These are phyloP conservation scores for Rostratula benghalensis DNA, from an alignment of 2,113 vertebrate genomes.

Conservation along the genomic window DNA sequence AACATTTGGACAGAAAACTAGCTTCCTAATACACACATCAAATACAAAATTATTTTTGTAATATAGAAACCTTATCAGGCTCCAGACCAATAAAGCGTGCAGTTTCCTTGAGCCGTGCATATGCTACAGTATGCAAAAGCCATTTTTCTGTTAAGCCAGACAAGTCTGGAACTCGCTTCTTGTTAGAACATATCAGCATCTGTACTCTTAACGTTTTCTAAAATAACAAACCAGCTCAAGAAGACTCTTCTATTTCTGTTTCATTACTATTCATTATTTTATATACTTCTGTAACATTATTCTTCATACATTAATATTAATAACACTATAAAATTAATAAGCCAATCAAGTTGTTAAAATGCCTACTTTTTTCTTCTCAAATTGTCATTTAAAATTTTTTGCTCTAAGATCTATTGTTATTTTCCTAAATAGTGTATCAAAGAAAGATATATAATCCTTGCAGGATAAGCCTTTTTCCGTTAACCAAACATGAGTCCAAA, in stretches of 20 bases:
- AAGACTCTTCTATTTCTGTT: background rate
- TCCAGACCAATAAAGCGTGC: background rate
- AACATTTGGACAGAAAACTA: background rate
- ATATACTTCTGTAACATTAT: background rate
- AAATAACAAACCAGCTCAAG: background rate
- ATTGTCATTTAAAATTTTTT: background rate
- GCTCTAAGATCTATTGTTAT: background rate
- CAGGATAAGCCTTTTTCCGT: conserved; percentile 7
- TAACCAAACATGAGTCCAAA: background rate
- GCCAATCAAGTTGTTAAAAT: background rate
- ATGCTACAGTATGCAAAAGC: background rate
- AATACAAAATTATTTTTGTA: background rate
- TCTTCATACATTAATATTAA: background rate
- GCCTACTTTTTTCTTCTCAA: background rate
- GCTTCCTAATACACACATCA: background rate
- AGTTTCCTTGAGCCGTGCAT: background rate
- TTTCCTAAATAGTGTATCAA: conserved; percentile 14
- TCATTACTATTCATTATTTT: background rate
- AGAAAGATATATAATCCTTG: background rate
- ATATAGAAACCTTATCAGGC: background rate
- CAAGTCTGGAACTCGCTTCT: background rate
- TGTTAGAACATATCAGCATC: background rate
- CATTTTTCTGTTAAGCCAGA: background rate
- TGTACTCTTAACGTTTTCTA: background rate
- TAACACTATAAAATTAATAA: background rate